phyloP scores from a whole-genome alignment of 1,140 invertebrate genomes.

The Polypedilum vanderplanki region DNA sequence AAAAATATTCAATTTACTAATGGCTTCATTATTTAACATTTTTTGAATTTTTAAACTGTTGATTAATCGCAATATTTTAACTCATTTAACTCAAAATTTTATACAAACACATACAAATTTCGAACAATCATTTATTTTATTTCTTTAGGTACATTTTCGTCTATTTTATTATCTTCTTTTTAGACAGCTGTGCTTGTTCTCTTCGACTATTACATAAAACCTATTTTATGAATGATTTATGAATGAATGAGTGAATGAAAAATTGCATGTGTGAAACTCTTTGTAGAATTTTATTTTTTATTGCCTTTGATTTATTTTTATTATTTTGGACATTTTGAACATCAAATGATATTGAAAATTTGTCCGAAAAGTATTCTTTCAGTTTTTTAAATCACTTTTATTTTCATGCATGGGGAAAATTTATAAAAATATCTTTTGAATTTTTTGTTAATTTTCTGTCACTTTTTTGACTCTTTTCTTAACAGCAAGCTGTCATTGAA shows the following conservation, averaged over 20 bases:
- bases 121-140: not conserved
- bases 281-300: not conserved
- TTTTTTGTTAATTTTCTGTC: not conserved
- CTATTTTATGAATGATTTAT: not conserved
- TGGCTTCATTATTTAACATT: not conserved
- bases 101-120: not conserved
- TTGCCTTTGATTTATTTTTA: not conserved
- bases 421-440: not conserved
- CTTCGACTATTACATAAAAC: not conserved
- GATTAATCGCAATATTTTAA: not conserved
- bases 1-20: not conserved
- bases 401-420: no score
- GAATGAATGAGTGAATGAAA: not conserved
- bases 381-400: no score
- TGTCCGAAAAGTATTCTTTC: no score
- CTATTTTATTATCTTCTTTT: conserved; percentile 9
- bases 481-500: conserved; percentile 86
- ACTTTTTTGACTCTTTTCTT: conserved; percentile 32
- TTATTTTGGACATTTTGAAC: not conserved
- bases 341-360: not conserved
- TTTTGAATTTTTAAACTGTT: not conserved
- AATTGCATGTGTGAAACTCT: not conserved
- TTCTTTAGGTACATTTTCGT: not conserved
- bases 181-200: conserved; percentile 10
- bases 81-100: not conserved